Conservation (phyloP, 2,797 vertebrate species). For the Podarcis lilfordi region DNA sequence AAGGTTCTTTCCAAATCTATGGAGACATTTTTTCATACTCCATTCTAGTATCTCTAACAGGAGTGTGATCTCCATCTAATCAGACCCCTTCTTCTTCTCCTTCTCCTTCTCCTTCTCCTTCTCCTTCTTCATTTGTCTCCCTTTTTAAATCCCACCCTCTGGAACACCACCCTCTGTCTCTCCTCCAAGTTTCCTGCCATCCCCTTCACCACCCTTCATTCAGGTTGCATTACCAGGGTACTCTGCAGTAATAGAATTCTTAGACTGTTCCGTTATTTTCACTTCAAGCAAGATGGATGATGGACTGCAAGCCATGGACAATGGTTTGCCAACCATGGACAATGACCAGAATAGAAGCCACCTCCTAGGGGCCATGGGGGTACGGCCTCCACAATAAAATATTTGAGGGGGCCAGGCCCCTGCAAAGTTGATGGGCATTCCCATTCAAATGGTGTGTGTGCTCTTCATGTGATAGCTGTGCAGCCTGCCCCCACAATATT, state of each 20-base stretch:
- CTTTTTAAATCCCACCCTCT: background rate
- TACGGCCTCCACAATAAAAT: too few relatives aligned
- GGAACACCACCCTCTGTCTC: background rate
- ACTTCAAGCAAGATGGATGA: background rate
- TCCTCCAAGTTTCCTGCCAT: background rate
- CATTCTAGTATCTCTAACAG: background rate
- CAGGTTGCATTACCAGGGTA: too few relatives aligned
- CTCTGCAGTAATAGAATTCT: background rate
- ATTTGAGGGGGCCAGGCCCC: too few relatives aligned
- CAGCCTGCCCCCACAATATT: too few relatives aligned
- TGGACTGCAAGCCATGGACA: background rate
- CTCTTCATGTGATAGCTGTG: too few relatives aligned
- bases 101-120: background rate
- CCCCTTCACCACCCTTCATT: background rate
- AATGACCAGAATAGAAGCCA: too few relatives aligned
- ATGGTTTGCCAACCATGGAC: too few relatives aligned
- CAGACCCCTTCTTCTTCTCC: background rate
- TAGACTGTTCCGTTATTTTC: background rate
- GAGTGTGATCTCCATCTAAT: background rate
- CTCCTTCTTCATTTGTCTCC: background rate
- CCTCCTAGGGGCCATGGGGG: too few relatives aligned
- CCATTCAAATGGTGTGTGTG: too few relatives aligned
- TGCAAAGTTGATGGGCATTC: too few relatives aligned
- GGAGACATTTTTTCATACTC: background rate
- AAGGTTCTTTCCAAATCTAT: background rate